Evolutionary conservation across 2,113 vertebrate species (phyloP).

Genomic region (Varanus salvator): DNA sequence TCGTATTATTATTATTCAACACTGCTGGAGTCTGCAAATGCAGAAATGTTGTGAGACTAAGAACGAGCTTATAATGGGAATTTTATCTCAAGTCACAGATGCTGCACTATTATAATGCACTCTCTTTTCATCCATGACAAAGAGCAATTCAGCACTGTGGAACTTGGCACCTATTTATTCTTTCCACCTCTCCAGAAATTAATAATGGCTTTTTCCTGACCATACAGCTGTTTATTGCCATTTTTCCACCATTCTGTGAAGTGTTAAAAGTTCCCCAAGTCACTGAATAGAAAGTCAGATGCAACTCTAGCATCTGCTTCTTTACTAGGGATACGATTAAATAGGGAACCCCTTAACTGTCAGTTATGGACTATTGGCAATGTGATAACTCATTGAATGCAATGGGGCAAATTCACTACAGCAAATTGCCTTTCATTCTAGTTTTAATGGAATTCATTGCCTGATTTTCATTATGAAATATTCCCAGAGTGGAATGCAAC

Average conservation of each 20-base stretch:
- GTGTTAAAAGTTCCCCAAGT: neutral
- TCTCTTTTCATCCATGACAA: conserved; percentile 48
- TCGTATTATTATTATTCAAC: neutral
- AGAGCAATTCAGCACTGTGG: conserved; percentile 19
- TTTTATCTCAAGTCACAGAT: conserved; percentile 65
- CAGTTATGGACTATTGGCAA: neutral
- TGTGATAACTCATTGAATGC: no score
- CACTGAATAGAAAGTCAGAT: neutral
- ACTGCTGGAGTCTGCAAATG: neutral
- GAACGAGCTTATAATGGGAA: conserved; percentile 56
- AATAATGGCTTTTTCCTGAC: conserved; percentile 41
- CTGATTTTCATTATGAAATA: no score
- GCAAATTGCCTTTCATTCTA: no score
- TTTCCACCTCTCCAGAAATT: conserved; percentile 19
- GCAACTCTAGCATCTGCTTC: neutral
- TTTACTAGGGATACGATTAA: neutral
- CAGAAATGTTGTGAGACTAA: conserved; percentile 41
- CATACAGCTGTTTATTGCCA: conserved; percentile 41
- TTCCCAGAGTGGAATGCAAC: no score
- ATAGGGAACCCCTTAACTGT: no score
- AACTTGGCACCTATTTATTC: conserved; percentile 25
- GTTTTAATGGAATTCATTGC: no score
- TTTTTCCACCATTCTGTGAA: conserved; percentile 23
- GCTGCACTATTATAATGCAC: conserved; percentile 47
- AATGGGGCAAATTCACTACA: no score